Conservation (phyloP, 2,113 vertebrate species). For the Tretioscincus oriximinensis region DNA sequence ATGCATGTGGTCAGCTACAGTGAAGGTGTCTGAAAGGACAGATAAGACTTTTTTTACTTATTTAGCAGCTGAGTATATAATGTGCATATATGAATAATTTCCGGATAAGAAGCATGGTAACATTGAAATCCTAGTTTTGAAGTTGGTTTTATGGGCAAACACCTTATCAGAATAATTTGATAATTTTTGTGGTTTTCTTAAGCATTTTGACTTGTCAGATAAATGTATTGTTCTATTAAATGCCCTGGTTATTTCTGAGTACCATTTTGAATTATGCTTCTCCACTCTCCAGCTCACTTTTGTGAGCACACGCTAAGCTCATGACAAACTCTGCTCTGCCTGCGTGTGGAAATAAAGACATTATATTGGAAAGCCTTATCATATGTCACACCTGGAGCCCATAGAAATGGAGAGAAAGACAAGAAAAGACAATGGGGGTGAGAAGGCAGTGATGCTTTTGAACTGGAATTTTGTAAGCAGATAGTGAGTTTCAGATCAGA, state of each 20-base stretch:
- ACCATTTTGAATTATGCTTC: background rate
- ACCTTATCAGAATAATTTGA: background rate
- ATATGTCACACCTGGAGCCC: background rate
- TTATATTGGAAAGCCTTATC: background rate
- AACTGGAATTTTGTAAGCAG: background rate
- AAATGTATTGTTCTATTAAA: background rate
- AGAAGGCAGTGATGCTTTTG: background rate
- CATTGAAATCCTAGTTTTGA: background rate
- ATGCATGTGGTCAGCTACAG: too few relatives aligned
- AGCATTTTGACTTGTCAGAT: background rate
- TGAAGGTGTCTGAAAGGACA: too few relatives aligned
- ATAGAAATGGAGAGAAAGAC: background rate
- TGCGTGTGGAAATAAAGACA: conserved; percentile 36
- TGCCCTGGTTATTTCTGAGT: background rate
- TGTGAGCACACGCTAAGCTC: background rate
- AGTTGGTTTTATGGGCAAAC: background rate
- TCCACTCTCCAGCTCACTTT: rapidly evolving
- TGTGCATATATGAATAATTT: background rate
- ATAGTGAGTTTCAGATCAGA: background rate
- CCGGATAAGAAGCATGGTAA: background rate
- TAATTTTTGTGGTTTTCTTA: background rate
- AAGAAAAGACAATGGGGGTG: background rate
- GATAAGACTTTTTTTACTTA: background rate
- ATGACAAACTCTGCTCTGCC: background rate
- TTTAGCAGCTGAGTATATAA: background rate